These are phyloP conservation scores for Rhagium mordax DNA, from an alignment of 2,888 invertebrate genomes.

Conservation along the genomic window DNA sequence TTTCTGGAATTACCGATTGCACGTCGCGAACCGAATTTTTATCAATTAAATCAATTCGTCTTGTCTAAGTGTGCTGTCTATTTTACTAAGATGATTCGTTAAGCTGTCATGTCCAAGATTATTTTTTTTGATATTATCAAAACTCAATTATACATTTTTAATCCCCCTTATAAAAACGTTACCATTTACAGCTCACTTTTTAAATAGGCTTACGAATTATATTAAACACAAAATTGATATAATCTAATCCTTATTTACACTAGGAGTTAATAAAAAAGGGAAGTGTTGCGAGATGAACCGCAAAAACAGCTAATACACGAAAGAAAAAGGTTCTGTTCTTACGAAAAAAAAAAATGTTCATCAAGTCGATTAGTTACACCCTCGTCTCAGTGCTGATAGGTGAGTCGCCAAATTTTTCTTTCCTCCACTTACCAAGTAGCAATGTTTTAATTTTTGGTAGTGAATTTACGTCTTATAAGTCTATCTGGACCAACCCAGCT, in stretches of 20 bases:
- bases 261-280: neutral
- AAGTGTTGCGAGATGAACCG: neutral
- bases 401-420: too few relatives aligned
- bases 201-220: neutral
- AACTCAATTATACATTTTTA: neutral
- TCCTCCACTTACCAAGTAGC: too few relatives aligned
- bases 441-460: too few relatives aligned
- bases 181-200: neutral
- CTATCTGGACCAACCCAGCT: too few relatives aligned
- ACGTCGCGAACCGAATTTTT: neutral
- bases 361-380: slow-evolving; percentile 1
- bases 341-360: neutral
- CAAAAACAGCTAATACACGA: neutral
- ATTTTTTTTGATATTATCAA: neutral
- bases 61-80: neutral
- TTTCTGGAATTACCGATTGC: too few relatives aligned
- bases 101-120: neutral
- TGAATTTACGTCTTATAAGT: too few relatives aligned
- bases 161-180: slow-evolving; percentile 11
- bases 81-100: neutral
- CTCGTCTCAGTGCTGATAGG: slow-evolving; percentile 16
- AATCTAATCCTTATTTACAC: slow-evolving; percentile 11
- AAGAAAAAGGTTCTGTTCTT: neutral
- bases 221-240: neutral
- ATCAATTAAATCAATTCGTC: neutral